Conservation (phyloP, 2,113 vertebrate genomes). For the Eulacestoma nigropectus region DNA sequence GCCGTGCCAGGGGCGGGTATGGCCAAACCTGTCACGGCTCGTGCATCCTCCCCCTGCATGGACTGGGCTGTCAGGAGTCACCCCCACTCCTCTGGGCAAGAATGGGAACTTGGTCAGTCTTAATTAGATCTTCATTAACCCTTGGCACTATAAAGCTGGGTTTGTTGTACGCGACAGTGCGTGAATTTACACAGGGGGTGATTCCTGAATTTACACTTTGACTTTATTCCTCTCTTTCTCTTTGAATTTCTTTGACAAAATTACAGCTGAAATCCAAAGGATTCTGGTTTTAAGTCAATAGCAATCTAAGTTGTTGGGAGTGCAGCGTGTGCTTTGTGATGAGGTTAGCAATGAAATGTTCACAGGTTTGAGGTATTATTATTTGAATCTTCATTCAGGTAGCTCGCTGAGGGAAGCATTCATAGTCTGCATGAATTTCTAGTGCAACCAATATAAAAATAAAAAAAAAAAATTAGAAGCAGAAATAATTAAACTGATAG, state of each 20-base stretch:
- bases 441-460: neutral
- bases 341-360: constrained; percentile 4
- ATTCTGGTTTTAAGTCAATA: neutral
- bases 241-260: neutral
- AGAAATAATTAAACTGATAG: constrained; percentile 60
- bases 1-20: accelerated
- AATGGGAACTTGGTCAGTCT: neutral
- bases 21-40: neutral
- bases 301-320: neutral
- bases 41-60: neutral
- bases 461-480: neutral
- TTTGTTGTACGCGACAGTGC: neutral
- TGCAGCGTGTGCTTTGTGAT: neutral
- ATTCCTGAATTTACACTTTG: neutral
- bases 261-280: neutral
- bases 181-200: neutral
- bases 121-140: neutral
- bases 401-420: neutral
- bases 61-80: neutral
- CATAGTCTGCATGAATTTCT: constrained; percentile 37
- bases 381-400: constrained; percentile 1
- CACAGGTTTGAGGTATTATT: neutral
- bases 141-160: neutral
- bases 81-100: neutral
- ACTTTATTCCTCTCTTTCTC: neutral